Evolutionary conservation across 2,888 invertebrate genomes (phyloP), one percentile per base, ranked within the genome.

Genomic region (Catocala nupta): DNA sequence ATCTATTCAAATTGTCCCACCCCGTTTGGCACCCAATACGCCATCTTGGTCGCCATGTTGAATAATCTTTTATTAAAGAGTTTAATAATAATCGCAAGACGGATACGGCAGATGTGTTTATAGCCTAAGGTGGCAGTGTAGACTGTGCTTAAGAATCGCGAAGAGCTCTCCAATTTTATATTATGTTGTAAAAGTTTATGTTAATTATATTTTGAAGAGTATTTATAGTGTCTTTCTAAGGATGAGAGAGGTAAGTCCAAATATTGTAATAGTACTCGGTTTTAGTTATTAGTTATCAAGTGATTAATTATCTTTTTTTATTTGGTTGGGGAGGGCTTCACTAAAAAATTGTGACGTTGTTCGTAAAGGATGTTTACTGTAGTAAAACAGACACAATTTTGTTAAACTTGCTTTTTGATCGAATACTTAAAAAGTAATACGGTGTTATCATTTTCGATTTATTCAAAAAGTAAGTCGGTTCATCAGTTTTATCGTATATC

Each of bases 1-100:
- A 34, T 47, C 49, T 69, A 65, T 74, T 70, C 55, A 70, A 16
- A 77, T 57, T 53, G 49, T 70, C 69, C 71, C 78, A 77, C 78
- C 78, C 73, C 76, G 64, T 77, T 64, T 55, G 69, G 89, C 92
- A 92, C 92, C 92, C 90, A 89, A 65, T 66, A 86, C 81, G 90
- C 92, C 92, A 93, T 92, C 81, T 92, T 91, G 86, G 61, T 82
- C 86, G 87, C 88, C 87, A 87, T 89, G 76, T 89, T 88, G 83
- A 85, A 87, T 89, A 86, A 84, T 85, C 85, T 87, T 89, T 88
- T 87, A 86, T 85, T 81, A 87, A 87, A 87, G 85, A 85, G 83
- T 86, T 81, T 81, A 80, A 86, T 86, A 87, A 85, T 90, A 90
- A 88, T 86, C 81, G 82, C 75, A 82, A 80, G 80, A 81, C 77